Evolutionary conservation across 2,888 invertebrate genomes (phyloP).

Genomic region (Drosophila setosimentum): DNA sequence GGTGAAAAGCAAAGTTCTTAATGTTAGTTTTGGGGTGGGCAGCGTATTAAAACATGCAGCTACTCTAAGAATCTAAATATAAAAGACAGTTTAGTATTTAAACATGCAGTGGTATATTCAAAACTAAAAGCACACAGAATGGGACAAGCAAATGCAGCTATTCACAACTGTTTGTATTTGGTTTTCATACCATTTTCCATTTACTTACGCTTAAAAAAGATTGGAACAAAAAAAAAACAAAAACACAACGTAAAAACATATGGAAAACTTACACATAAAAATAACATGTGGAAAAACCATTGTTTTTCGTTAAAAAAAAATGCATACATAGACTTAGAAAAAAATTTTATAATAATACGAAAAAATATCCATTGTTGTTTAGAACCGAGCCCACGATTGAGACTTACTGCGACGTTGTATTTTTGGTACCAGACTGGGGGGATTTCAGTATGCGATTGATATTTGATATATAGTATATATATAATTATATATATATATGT

Average conservation of each 20-base stretch:
- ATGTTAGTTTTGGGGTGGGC: conserved; percentile 39
- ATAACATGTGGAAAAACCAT: conserved; percentile 22
- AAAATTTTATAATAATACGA: conserved; percentile 15
- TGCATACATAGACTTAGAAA: conserved; percentile 47
- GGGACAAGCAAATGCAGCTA: conserved; percentile 54
- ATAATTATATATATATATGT: conserved; percentile 26
- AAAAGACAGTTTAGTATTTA: neutral
- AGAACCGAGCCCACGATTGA: conserved; percentile 52
- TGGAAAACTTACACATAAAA: conserved; percentile 54
- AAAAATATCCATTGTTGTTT: conserved; percentile 42
- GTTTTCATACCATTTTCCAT: conserved; percentile 42
- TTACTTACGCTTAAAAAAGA: conserved; percentile 70
- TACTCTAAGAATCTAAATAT: conserved; percentile 14
- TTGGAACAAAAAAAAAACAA: conserved; percentile 1
- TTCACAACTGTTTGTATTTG: conserved; percentile 25
- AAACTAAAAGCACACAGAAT: conserved; percentile 56
- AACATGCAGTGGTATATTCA: conserved; percentile 39
- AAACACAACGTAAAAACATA: conserved; percentile 39
- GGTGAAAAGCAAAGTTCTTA: conserved; percentile 65
- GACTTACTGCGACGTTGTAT: conserved; percentile 69
- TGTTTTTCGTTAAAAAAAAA: conserved; percentile 21
- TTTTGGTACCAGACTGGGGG: conserved; percentile 48
- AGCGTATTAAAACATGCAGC: conserved; percentile 42
- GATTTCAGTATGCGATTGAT: conserved; percentile 7
- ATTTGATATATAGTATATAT: conserved; percentile 17